A percentile compares a stretch with the other conserved stretches of the same genome.
phyloP scores from a whole-genome alignment of 2,797 vertebrate species.

The Xenops minutus region DNA sequence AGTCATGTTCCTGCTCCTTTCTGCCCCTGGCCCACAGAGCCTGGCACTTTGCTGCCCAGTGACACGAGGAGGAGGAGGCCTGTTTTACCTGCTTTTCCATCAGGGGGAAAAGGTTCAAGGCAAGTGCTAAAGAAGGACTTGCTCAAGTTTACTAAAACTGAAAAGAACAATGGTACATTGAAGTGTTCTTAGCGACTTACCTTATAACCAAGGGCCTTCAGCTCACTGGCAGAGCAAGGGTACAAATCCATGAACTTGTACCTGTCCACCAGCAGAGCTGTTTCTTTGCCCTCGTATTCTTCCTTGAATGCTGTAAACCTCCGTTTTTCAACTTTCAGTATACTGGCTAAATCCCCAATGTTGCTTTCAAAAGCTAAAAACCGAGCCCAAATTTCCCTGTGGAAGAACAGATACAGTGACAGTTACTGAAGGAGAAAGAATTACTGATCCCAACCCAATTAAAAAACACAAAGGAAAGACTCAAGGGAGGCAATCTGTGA shows the following conservation, averaged over 20 bases:
- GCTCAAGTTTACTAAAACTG: neutral
- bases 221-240: conserved; percentile 94
- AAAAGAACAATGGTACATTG: neutral
- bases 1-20: neutral
- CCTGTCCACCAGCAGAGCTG: conserved; percentile 92
- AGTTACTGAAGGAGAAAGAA: neutral
- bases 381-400: conserved; percentile 96
- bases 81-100: neutral
- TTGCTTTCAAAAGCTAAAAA: conserved; percentile 99
- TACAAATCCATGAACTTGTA: conserved; percentile 99
- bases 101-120: neutral
- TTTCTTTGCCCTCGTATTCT: conserved; percentile 98
- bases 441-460: neutral
- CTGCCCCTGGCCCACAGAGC: neutral
- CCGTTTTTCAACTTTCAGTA: conserved; percentile 95
- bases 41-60: neutral
- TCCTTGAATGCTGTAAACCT: conserved; percentile 97
- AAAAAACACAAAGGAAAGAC: neutral
- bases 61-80: neutral
- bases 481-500: neutral
- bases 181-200: conserved; percentile 66
- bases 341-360: conserved; percentile 97
- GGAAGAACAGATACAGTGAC: conserved; percentile 6
- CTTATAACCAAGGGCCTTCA: conserved; percentile 98
- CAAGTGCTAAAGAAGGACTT: neutral